These are phyloP conservation scores for Dasypogon diadema DNA, from an alignment of 2,888 invertebrate genomes.

Conservation along the genomic window DNA sequence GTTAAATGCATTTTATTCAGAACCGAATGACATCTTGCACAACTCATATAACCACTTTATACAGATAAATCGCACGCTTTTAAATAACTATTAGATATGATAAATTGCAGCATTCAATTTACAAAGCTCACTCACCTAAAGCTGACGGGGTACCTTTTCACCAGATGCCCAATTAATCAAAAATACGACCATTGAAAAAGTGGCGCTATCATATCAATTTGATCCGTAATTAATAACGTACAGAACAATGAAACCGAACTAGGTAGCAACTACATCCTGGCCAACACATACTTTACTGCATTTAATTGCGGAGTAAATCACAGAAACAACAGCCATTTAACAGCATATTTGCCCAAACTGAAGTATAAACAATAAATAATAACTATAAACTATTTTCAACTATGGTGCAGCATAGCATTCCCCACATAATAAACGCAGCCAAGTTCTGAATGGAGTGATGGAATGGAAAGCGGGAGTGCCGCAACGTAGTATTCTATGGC, in stretches of 20 bases:
- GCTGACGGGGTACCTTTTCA: neutral
- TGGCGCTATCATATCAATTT: constrained; percentile 12
- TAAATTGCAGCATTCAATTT: too few species aligned
- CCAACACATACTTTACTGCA: neutral
- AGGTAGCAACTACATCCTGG: neutral
- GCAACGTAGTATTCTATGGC: constrained; percentile 16
- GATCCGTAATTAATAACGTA: constrained; percentile 24
- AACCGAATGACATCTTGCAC: too few species aligned
- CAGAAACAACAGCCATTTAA: constrained; percentile 25
- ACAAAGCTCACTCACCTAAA: too few species aligned
- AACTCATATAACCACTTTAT: too few species aligned
- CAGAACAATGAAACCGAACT: neutral
- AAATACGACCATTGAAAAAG: neutral
- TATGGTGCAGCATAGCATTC: neutral
- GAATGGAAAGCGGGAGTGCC: constrained; percentile 32
- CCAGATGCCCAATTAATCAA: constrained; percentile 10
- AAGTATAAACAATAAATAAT: constrained; percentile 48
- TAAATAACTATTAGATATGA: too few species aligned
- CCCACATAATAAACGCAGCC: neutral
- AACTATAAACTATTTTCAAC: constrained; percentile 42
- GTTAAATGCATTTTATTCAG: too few species aligned
- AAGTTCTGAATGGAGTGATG: constrained; percentile 20
- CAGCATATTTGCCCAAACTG: constrained; percentile 39
- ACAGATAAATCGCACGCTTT: too few species aligned
- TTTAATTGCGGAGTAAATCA: constrained; percentile 37